phyloP scores from a whole-genome alignment of 1,140 invertebrate genomes.

The Scaptomyza hsui region DNA sequence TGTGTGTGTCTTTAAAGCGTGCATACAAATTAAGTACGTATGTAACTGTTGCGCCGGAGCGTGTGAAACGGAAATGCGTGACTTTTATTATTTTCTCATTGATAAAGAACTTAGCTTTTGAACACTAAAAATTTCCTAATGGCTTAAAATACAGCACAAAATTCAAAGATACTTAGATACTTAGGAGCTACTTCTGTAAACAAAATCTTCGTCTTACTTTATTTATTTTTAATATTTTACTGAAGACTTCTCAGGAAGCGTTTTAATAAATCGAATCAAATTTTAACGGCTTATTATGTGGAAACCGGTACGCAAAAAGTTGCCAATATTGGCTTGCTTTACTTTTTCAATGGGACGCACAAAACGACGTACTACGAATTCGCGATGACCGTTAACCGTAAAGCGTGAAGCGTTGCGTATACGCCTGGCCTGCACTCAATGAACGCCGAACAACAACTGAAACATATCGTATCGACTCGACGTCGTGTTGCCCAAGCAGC shows the following conservation, averaged over 20 bases:
- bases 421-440: conserved; percentile 59
- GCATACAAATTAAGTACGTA: conserved; percentile 35
- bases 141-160: conserved; percentile 1
- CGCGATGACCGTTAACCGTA: conserved; percentile 37
- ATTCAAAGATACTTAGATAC: conserved; percentile 6
- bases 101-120: conserved; percentile 47
- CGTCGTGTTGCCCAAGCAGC: conserved; percentile 15
- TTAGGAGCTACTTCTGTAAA: not conserved
- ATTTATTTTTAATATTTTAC: not conserved
- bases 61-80: conserved; percentile 61
- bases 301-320: conserved; percentile 41
- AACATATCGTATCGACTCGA: conserved; percentile 1
- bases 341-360: conserved; percentile 28
- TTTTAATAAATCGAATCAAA: conserved; percentile 12
- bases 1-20: conserved; percentile 22
- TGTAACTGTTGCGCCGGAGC: conserved; percentile 39
- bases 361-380: conserved; percentile 21
- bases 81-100: conserved; percentile 25
- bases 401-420: conserved; percentile 52
- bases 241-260: conserved; percentile 6
- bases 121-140: conserved; percentile 36
- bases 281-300: conserved; percentile 24
- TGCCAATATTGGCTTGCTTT: conserved; percentile 22
- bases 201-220: conserved; percentile 1
- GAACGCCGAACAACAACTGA: conserved; percentile 80